A percentile compares a stretch with the other conserved stretches of the same genome.
Conservation (phyloP, 1,140 invertebrate genomes). For the Drosophila trapezifrons region DNA sequence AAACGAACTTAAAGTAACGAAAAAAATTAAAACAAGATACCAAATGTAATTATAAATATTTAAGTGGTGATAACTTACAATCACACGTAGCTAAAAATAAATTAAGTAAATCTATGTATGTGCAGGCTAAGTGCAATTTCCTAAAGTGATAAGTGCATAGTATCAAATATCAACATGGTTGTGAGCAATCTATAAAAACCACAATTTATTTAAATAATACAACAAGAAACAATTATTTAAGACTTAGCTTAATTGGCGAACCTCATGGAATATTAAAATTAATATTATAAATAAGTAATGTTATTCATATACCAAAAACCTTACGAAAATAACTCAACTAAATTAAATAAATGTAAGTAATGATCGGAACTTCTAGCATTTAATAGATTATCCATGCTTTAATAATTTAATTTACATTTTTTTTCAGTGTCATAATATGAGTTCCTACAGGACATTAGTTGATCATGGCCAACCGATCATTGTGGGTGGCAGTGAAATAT, state of each 20-base stretch:
- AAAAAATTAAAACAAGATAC: neutral
- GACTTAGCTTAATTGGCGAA: no score
- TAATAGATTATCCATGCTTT: no score
- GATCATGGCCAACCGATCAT: conserved; percentile 36
- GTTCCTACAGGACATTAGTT: conserved; percentile 62
- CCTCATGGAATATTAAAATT: no score
- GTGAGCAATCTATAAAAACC: neutral
- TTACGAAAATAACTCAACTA: no score
- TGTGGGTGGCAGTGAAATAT: conserved; percentile 25
- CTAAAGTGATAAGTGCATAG: neutral
- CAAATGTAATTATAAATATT: neutral
- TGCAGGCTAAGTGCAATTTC: neutral
- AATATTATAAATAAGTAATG: neutral
- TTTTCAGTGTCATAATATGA: conserved; percentile 44
- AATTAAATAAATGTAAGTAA: neutral
- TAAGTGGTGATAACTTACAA: no score
- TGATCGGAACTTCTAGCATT: no score
- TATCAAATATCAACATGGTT: neutral
- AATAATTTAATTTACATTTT: neutral
- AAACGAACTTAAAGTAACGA: neutral
- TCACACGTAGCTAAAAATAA: no score
- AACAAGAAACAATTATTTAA: neutral
- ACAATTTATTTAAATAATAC: neutral
- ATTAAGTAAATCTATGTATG: neutral
- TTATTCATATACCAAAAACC: no score